Conservation (phyloP, 2,797 vertebrate species). For the Sebastes oblongus region DNA sequence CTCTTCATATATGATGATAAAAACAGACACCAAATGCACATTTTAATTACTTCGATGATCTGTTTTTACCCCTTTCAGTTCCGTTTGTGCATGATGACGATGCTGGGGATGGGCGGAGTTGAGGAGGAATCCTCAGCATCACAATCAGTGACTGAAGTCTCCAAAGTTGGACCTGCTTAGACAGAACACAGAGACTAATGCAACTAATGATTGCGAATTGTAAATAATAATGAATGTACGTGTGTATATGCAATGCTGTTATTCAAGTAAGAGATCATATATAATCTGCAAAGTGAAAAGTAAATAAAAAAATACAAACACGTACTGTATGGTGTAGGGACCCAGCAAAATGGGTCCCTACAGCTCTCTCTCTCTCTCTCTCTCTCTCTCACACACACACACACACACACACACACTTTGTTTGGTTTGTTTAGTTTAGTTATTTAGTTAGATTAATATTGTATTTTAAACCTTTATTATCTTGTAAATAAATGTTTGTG, state of each 20-base stretch:
- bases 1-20: neutral
- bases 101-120: conserved; percentile 75
- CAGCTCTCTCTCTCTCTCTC: too few relatives aligned
- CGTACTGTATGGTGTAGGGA: neutral
- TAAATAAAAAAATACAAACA: neutral
- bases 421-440: too few relatives aligned
- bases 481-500: too few relatives aligned
- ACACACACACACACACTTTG: too few relatives aligned
- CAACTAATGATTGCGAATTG: conserved; percentile 33
- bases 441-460: too few relatives aligned
- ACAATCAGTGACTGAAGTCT: conserved; percentile 79
- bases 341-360: too few relatives aligned
- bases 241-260: neutral
- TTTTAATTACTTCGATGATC: neutral
- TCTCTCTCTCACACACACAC: too few relatives aligned
- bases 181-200: neutral
- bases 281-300: conserved; percentile 23
- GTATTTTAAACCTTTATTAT: too few relatives aligned
- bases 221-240: conserved; percentile 60
- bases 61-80: conserved; percentile 67
- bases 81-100: conserved; percentile 77
- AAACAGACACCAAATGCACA: neutral
- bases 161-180: conserved; percentile 75
- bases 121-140: conserved; percentile 72
- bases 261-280: neutral